Evolutionary conservation across 2,888 invertebrate species (phyloP), one percentile per base, ranked within the genome.

Genomic region (Mycalesis mineus): DNA sequence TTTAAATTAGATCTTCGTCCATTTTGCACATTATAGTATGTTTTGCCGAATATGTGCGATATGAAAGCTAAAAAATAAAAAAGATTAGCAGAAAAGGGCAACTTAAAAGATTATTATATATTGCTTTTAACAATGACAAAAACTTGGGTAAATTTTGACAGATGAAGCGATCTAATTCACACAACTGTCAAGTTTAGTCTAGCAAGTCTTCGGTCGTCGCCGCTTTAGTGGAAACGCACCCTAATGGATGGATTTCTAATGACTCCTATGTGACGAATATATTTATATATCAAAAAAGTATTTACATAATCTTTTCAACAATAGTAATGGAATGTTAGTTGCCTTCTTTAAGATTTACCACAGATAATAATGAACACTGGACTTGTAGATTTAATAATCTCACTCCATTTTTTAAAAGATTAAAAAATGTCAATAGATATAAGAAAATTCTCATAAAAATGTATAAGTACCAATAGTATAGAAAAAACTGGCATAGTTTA

Each of bases 301-400:
- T 58, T 44, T 59, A 64, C 57, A 61, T 55, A 65, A 65, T 36
- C 17, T 54, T 49, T 36, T 22, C 15, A 47, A 51, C 13, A 37
- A 40, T 22, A 28, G 22, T 58, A 71, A 70, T 64, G 78, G 77
- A 80, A 84, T 84, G 79, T 75, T 62, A 67, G 67, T 69, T 70
- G 72, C 65, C 68, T 63, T 64, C 29, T 66, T 68, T 64, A 63
- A 74, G 70, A 68, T 69, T 72, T 77, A 82, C 73, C 77, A 82
- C 76, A 82, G 75, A 77, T 61, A 66, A 77, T 61, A 66, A 69
- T 76, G 77, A 82, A 83, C 81, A 83, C 77, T 77, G 73, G 72
- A 71, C 70, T 74, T 60, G 53, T 31, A 29, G 15, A 47, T 31
- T 54, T 45, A 55, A 57, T 45, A 45, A 55, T 52, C 36, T 57